A percentile compares a stretch with the other conserved stretches of the same genome.
These are phyloP conservation scores for Hyperopisus bebe DNA, from an alignment of 2,113 vertebrate species.

Conservation along the genomic window DNA sequence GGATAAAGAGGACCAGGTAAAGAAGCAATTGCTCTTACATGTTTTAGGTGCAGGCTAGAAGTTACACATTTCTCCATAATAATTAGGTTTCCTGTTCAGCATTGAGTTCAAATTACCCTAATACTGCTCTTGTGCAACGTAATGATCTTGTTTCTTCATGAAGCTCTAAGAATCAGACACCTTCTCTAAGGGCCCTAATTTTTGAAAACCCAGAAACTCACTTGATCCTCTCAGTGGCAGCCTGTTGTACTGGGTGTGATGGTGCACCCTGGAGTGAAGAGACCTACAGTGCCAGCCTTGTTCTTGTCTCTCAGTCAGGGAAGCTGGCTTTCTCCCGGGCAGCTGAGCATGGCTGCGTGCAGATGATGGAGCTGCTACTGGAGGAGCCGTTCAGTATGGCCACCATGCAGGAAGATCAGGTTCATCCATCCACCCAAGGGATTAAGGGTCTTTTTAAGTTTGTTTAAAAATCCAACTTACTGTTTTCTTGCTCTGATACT, in stretches of 20 bases:
- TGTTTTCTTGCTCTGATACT: background rate
- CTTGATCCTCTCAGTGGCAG: background rate
- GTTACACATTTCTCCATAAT: background rate
- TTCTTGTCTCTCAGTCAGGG: conserved; percentile 63
- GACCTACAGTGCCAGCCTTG: background rate
- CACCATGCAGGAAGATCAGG: conserved; percentile 75
- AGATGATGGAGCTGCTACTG: conserved; percentile 69
- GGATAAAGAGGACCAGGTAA: conserved; percentile 70
- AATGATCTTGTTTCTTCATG: background rate
- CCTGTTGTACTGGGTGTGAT: background rate
- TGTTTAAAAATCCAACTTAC: background rate
- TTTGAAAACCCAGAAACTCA: background rate
- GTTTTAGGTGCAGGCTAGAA: background rate
- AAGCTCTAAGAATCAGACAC: background rate
- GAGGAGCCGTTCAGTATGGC: conserved; percentile 62
- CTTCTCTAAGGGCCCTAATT: background rate
- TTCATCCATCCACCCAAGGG: conserved; percentile 35
- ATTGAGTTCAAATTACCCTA: background rate
- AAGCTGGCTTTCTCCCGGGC: conserved; percentile 72
- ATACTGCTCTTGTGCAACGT: background rate
- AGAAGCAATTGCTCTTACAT: background rate
- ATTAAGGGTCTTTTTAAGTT: background rate
- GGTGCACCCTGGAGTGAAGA: background rate
- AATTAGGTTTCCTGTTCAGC: background rate
- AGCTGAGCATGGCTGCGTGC: conserved; percentile 67